Evolutionary conservation across 2,888 invertebrate genomes (phyloP), one percentile per base, ranked within the genome.

Genomic region (Halocaridina rubra): DNA sequence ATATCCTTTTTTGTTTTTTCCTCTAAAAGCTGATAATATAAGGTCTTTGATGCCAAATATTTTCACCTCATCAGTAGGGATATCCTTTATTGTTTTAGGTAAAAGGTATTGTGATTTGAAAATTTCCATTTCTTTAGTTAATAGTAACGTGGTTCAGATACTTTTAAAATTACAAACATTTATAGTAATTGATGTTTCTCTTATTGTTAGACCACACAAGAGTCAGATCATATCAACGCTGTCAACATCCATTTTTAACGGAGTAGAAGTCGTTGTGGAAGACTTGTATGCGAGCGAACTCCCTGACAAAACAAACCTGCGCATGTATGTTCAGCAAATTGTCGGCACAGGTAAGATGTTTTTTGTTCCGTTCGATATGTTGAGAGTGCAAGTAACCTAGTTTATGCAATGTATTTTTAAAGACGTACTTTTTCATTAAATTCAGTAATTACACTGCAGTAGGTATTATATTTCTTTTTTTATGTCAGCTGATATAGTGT

Each of bases 261-360:
- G 75, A 24, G 67, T 72, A 16, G 85, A 86, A 30, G 88, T 88
- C 3, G 86, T 86, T 7, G 78, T 88, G 3, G 86, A 86, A 4
- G 80, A 81, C 10, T 46, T 87, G 16, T 84, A 79, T 13, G 71
- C 84, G 2, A 64, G 75, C 22, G 84, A 84, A 33, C 71, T 69
- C 1, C 76, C 77, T 1, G 93, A 93, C 69, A 96, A 95, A 91
- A 94, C 95, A 53, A 96, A 97, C 92, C 93, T 95, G 89, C 91
- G 94, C 22, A 93, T 96, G 59, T 94, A 93, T 89, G 93, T 96
- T 0, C 93, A 94, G 81, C 96, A 97, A 90, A 94, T 94, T 89
- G 90, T 93, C 16, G 93, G 92, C 81, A 93, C 92, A 75, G 93
- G 92, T 87, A 84, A 76, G 80, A n/a, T n/a, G n/a, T n/a, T n/a